Evolutionary conservation across 2,113 vertebrate species (phyloP), one percentile per base, ranked within the genome.

Genomic region (Cyprinodon tularosa): DNA sequence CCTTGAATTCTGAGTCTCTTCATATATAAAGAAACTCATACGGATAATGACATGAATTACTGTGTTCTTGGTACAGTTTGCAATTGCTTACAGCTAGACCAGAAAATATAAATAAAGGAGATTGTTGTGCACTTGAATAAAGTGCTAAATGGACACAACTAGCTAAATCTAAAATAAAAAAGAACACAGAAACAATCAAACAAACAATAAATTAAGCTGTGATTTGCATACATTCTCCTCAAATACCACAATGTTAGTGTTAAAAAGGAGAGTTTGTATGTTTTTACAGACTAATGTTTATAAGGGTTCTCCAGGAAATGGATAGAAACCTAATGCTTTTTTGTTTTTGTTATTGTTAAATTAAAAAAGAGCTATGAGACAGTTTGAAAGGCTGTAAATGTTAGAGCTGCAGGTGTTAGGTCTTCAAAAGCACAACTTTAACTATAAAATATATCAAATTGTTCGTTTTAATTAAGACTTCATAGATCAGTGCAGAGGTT

Each of bases 221-320:
- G 36, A 62, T 37, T 37, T 37, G 22, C 12, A 61, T 36, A 62
- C 5, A 15, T 14, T 14, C 60, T 37, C 3, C 29, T 37, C 14
- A 3, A 62, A 62, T 12, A 37, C 47, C 66, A 63, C 8, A 14
- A 20, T 84, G 65, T 50, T 22, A 15, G 60, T 63, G 50, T 37
- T 62, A 53, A 14, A 29, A 63, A 69, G 2, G 14, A 57, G 10
- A 14, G 6, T 66, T n/a, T 61, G 9, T 29, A 45, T 12, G 1
- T 42, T 44, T 57, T 53, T 40, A 44, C 13, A 38, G n/a, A 60
- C 36, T 8, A 20, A 0, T 10, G 40, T 60, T 42, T 77, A 14
- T 17, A 3, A 57, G n/a, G 17, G 17, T 45, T 12, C 12, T 45
- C 9, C 44, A 45, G 6, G 44, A 11, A 45, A 10, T 45, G 44